phyloP scores from a whole-genome alignment of 2,797 vertebrate species.

The Crocodylus rhombifer region DNA sequence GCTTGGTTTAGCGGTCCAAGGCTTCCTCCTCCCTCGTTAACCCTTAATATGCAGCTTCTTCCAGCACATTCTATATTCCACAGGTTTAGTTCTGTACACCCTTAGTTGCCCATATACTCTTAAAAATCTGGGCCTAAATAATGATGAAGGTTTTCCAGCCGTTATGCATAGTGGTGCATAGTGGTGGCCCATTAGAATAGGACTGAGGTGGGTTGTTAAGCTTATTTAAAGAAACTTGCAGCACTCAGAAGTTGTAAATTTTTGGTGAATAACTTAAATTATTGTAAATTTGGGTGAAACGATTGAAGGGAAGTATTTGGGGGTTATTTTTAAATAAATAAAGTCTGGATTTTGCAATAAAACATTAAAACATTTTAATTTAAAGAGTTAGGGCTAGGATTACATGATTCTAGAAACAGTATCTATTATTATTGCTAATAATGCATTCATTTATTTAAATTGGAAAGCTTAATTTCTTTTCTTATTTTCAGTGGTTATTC shows the following conservation, averaged over 20 bases:
- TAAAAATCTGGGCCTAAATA: slow-evolving; percentile 4
- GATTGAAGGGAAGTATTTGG: slow-evolving; percentile 6
- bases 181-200: slow-evolving; percentile 11
- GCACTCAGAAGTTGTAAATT: neutral
- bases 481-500: slow-evolving; percentile 57
- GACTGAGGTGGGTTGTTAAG: neutral
- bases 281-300: neutral
- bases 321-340: no score
- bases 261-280: slow-evolving; percentile 3
- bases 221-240: neutral
- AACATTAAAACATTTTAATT: no score
- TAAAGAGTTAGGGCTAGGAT: no score
- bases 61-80: no score
- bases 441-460: slow-evolving; percentile 71
- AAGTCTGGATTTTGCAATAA: no score
- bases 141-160: slow-evolving; percentile 28
- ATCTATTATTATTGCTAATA: slow-evolving; percentile 50
- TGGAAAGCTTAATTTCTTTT: slow-evolving; percentile 51
- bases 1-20: no score
- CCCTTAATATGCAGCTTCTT: no score
- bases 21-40: no score
- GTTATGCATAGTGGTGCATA: neutral
- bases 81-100: no score
- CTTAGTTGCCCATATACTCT: no score
- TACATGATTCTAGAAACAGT: slow-evolving; percentile 35